Percentiles rank a stretch among this genome's conserved stretches.
phyloP scores from a whole-genome alignment of 2,888 invertebrate genomes.

The Tuberolachnus salignus region DNA sequence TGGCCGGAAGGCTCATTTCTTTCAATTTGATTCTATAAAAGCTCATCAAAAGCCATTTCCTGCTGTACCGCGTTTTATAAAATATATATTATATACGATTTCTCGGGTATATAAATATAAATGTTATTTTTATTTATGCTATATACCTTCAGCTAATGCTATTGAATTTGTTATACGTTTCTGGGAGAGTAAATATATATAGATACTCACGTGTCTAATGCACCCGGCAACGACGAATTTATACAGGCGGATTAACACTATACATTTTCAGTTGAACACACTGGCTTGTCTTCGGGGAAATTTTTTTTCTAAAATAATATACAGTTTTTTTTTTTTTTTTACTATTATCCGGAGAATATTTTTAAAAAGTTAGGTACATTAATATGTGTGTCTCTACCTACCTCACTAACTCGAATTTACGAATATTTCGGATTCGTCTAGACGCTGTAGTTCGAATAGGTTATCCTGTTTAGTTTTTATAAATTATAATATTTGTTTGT shows the following conservation, averaged over 20 bases:
- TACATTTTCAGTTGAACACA: no score
- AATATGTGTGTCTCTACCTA: no score
- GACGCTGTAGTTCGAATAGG: no score
- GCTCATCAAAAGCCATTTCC: constrained; percentile 27
- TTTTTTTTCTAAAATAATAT: no score
- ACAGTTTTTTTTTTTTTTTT: no score
- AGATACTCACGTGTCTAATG: not conserved
- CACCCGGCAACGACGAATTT: not conserved
- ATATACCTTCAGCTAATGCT: not conserved
- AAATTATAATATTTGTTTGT: no score
- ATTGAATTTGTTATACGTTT: not conserved
- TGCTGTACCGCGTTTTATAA: not conserved
- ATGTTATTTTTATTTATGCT: constrained; percentile 22
- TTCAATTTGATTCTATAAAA: constrained; percentile 40
- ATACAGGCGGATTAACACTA: not conserved
- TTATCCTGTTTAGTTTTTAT: no score
- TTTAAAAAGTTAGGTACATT: no score
- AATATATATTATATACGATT: not conserved
- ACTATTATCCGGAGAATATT: no score
- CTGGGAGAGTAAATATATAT: not conserved
- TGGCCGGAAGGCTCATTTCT: constrained; percentile 14
- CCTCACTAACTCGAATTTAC: no score
- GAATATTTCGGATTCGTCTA: no score
- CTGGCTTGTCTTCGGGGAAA: no score
- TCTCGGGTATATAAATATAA: not conserved